Percentiles rank a stretch among this genome's conserved stretches.
Evolutionary conservation across 2,888 invertebrate species (phyloP).

Genomic region (Scaptodrosophila latifasciaeformis): DNA sequence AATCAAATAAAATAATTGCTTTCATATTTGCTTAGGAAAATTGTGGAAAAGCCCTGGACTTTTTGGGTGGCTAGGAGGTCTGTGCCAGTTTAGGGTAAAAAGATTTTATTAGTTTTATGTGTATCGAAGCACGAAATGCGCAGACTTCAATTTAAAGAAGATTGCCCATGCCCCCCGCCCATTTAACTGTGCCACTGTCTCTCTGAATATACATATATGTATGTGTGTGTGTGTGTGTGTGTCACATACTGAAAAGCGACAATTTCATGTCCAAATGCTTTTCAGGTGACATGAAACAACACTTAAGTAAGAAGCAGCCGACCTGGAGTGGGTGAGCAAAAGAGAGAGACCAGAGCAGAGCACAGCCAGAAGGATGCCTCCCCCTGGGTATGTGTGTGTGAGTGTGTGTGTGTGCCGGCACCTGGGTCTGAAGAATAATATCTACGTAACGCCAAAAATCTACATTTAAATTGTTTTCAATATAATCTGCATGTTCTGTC

Average conservation of each 20-base stretch:
- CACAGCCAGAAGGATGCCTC: constrained; percentile 1
- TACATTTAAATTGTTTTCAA: constrained; percentile 70
- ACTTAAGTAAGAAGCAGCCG: constrained; percentile 72
- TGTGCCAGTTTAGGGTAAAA: constrained; percentile 32
- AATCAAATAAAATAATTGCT: not conserved
- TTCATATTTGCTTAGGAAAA: not conserved
- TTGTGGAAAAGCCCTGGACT: no score
- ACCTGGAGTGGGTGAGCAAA: not conserved
- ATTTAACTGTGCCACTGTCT: not conserved
- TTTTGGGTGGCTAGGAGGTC: no score
- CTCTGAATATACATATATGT: constrained; percentile 7
- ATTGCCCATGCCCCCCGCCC: constrained; percentile 22
- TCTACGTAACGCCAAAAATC: constrained; percentile 55
- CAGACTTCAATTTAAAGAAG: constrained; percentile 32
- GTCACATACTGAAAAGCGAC: constrained; percentile 63
- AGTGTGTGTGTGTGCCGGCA: constrained; percentile 26
- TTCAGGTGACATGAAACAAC: constrained; percentile 76
- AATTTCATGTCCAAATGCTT: constrained; percentile 75
- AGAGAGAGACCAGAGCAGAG: constrained; percentile 3
- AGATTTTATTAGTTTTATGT: constrained; percentile 64
- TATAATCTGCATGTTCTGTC: constrained; percentile 66
- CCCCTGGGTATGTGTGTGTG: constrained; percentile 14
- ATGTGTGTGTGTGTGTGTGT: constrained; percentile 28
- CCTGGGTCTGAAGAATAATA: constrained; percentile 50
- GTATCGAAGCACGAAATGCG: constrained; percentile 49